Conservation (phyloP, 2,888 invertebrate species). For the Terebella lapidaria region DNA sequence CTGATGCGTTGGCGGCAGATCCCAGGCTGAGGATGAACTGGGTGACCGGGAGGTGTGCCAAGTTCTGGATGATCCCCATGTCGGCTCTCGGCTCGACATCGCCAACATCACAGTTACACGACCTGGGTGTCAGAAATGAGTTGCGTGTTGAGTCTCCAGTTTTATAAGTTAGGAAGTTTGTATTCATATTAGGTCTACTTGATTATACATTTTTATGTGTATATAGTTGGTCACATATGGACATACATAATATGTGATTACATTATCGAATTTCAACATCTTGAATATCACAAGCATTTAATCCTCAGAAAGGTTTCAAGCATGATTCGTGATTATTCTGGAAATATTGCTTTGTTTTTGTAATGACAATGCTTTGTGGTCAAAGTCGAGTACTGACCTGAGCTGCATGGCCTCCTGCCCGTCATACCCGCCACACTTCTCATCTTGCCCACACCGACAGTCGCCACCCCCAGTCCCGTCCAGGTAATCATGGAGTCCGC, state of each 20-base stretch:
- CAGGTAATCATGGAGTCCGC: slow-evolving; percentile 14
- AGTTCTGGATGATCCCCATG: slow-evolving; percentile 32
- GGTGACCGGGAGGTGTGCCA: slow-evolving; percentile 31
- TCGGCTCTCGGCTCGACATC: slow-evolving; percentile 32
- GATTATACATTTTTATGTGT: no score
- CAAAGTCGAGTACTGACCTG: slow-evolving; percentile 13
- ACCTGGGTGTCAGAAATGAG: not conserved
- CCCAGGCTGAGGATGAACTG: slow-evolving; percentile 10
- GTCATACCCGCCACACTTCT: slow-evolving; percentile 27
- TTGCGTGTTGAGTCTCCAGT: no score
- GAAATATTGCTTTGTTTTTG: no score
- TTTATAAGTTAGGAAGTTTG: no score
- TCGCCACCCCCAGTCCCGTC: slow-evolving; percentile 17
- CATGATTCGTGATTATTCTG: no score
- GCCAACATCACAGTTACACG: slow-evolving; percentile 38
- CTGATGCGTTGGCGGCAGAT: slow-evolving; percentile 10
- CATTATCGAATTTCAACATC: no score
- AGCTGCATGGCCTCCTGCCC: slow-evolving; percentile 10
- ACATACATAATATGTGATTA: no score
- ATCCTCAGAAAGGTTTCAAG: no score
- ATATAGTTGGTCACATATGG: no score
- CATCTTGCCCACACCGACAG: slow-evolving; percentile 18
- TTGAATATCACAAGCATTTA: no score
- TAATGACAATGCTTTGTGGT: no score
- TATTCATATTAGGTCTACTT: no score